phyloP scores from a whole-genome alignment of 2,888 invertebrate genomes.

The Hyposoter didymator region DNA sequence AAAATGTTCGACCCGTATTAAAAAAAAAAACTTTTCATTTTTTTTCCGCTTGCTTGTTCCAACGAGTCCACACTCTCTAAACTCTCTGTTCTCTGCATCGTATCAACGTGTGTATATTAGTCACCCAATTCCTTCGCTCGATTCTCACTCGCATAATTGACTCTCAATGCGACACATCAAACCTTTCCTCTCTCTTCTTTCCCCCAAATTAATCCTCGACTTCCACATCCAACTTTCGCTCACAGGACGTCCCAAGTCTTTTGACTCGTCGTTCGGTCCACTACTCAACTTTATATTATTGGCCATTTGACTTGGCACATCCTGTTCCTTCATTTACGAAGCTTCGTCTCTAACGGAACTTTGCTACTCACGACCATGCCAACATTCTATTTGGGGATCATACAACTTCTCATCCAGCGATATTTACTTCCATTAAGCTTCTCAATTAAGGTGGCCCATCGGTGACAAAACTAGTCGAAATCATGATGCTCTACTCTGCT shows the following conservation, averaged over 20 bases:
- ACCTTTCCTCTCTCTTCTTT: slow-evolving; percentile 26
- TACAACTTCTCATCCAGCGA: not conserved
- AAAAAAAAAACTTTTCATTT: slow-evolving; percentile 44
- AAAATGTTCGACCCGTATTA: slow-evolving; percentile 63
- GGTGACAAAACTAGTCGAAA: too few species aligned
- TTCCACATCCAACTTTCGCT: not conserved
- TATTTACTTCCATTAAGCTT: not conserved
- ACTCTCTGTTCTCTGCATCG: slow-evolving; percentile 33
- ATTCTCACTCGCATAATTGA: slow-evolving; percentile 35
- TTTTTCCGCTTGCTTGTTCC: slow-evolving; percentile 50
- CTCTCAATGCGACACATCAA: slow-evolving; percentile 47
- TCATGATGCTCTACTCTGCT: too few species aligned
- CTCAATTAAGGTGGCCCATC: not conserved
- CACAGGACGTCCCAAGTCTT: not conserved
- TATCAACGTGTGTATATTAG: slow-evolving; percentile 28
- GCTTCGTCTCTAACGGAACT: not conserved
- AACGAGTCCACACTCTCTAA: slow-evolving; percentile 28
- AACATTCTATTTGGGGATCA: not conserved
- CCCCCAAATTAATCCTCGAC: slow-evolving; percentile 28
- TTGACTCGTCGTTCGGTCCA: not conserved
- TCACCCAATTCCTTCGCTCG: slow-evolving; percentile 10
- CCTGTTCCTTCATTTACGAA: not conserved
- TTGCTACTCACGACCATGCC: slow-evolving; percentile 3
- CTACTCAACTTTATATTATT: not conserved
- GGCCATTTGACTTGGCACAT: not conserved